Conservation (phyloP, 92 coral and sea anemone species). For the Metridium senile region DNA sequence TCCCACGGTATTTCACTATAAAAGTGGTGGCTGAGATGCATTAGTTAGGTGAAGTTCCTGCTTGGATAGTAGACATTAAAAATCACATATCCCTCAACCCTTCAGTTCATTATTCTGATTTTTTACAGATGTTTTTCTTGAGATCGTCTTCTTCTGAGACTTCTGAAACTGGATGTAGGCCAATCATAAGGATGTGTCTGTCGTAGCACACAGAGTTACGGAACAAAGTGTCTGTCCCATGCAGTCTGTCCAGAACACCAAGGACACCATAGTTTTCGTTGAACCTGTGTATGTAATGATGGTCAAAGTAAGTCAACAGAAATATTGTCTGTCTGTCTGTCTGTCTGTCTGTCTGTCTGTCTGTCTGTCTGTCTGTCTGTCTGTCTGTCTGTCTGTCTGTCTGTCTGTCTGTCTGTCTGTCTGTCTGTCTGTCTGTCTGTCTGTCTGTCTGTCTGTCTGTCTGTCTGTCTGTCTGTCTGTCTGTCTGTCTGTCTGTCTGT, state of each 20-base stretch:
- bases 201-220: conserved; percentile 89
- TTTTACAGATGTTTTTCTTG: conserved; percentile 58
- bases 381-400: background rate
- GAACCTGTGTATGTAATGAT: conserved; percentile 51
- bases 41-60: too few relatives aligned
- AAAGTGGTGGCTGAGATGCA: too few relatives aligned
- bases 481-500: background rate
- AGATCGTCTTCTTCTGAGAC: conserved; percentile 85
- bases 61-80: too few relatives aligned
- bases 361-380: background rate
- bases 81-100: too few relatives aligned
- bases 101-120: conserved; percentile 7
- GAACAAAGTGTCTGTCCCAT: conserved; percentile 92
- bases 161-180: conserved; percentile 74
- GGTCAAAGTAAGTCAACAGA: too few relatives aligned
- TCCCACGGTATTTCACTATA: too few relatives aligned
- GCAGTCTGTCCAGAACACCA: conserved; percentile 95
- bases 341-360: background rate
- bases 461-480: background rate
- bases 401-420: background rate
- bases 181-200: conserved; percentile 85
- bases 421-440: background rate
- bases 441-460: background rate
- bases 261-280: conserved; percentile 96
- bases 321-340: background rate